phyloP scores from a whole-genome alignment of 2,888 invertebrate genomes.

The Spilosoma lubricipeda region DNA sequence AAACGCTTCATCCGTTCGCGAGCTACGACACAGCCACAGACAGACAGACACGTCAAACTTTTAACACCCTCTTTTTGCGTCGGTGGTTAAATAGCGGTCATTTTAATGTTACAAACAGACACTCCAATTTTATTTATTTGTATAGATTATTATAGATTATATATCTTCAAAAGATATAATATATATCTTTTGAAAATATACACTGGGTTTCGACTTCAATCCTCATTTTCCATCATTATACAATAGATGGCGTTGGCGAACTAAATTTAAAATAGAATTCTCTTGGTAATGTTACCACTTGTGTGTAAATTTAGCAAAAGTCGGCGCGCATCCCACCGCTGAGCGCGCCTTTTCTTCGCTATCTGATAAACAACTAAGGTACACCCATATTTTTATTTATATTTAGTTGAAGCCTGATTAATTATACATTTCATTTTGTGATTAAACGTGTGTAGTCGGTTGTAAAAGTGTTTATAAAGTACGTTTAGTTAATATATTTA shows the following conservation, averaged over 20 bases:
- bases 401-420: background rate
- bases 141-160: too few relatives aligned
- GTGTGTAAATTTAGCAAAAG: constrained; percentile 63
- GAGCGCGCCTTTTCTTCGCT: constrained; percentile 27
- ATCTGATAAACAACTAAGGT: constrained; percentile 5
- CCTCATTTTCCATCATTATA: background rate
- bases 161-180: too few relatives aligned
- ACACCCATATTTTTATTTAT: background rate
- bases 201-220: background rate
- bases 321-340: constrained; percentile 45
- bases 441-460: background rate
- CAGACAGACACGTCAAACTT: too few relatives aligned
- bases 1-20: too few relatives aligned
- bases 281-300: constrained; percentile 45
- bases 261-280: constrained; percentile 45
- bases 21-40: too few relatives aligned
- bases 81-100: too few relatives aligned
- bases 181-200: too few relatives aligned
- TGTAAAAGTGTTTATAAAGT: background rate
- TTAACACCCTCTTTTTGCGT: too few relatives aligned
- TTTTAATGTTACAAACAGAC: too few relatives aligned
- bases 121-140: too few relatives aligned
- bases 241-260: constrained; percentile 36
- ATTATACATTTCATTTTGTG: background rate
- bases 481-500: background rate